Percentiles rank a stretch among this genome's conserved stretches.
These are phyloP conservation scores for Acanthacorydalis orientalis DNA, from an alignment of 2,888 invertebrate species.

Conservation along the genomic window DNA sequence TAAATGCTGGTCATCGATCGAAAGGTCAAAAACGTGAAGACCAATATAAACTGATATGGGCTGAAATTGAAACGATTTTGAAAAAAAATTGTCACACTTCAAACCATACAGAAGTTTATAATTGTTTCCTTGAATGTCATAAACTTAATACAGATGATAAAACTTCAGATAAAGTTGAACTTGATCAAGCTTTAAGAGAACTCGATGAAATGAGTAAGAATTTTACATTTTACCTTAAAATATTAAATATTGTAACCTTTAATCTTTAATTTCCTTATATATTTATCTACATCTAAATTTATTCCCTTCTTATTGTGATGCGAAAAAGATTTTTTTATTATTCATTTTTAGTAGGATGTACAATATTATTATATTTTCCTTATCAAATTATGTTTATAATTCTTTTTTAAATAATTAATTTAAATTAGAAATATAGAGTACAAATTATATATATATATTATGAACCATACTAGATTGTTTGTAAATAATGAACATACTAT, in stretches of 20 bases:
- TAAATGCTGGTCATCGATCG: constrained; percentile 47
- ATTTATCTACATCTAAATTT: no score
- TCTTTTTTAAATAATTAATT: no score
- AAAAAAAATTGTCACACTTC: constrained; percentile 61
- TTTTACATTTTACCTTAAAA: background rate
- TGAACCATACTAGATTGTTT: no score
- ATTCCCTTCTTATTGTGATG: no score
- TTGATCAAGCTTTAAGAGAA: constrained; percentile 40
- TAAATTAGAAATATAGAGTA: no score
- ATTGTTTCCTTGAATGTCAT: constrained; percentile 64
- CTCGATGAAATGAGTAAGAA: constrained; percentile 32
- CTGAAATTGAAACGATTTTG: constrained; percentile 70
- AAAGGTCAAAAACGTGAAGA: constrained; percentile 56
- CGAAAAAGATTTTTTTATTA: no score
- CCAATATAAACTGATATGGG: constrained; percentile 81
- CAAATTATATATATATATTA: no score
- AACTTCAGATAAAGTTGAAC: constrained; percentile 37
- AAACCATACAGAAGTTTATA: constrained; percentile 60
- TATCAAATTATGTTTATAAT: no score
- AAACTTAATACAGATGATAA: constrained; percentile 31
- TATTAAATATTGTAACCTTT: constrained; percentile 1
- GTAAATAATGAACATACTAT: no score
- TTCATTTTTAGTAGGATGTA: no score
- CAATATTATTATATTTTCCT: no score
- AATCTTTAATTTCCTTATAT: no score